Evolutionary conservation across 2,888 invertebrate species (phyloP).

Genomic region (Campoletis raptor): DNA sequence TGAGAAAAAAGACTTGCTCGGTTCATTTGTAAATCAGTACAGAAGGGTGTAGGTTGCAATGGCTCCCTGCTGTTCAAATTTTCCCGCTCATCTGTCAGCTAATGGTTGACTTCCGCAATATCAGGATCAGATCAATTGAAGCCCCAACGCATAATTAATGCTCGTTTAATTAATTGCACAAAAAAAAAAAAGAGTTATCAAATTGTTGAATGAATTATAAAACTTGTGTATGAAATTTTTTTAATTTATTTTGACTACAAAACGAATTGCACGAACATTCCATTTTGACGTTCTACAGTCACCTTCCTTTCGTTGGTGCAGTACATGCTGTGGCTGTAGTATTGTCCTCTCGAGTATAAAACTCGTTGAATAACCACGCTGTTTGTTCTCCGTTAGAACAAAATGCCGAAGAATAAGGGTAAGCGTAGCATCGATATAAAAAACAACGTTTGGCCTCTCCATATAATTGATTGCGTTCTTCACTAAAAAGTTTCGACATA

Average conservation of each 20-base stretch:
- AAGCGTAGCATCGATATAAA: slow-evolving; percentile 71
- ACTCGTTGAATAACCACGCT: slow-evolving; percentile 59
- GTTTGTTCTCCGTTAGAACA: slow-evolving; percentile 70
- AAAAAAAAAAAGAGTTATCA: neutral
- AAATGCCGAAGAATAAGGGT: slow-evolving; percentile 88
- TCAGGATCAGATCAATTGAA: slow-evolving; percentile 32
- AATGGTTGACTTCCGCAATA: slow-evolving; percentile 36
- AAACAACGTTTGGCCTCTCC: neutral
- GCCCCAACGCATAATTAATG: slow-evolving; percentile 5
- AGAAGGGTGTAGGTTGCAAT: neutral
- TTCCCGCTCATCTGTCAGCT: slow-evolving; percentile 41
- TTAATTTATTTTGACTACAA: neutral
- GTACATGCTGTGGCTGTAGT: slow-evolving; percentile 55
- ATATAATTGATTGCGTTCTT: neutral
- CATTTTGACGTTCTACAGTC: slow-evolving; percentile 67
- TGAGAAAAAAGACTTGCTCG: neutral
- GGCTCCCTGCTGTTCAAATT: slow-evolving; percentile 29
- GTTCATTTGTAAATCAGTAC: neutral
- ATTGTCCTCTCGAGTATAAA: slow-evolving; percentile 55
- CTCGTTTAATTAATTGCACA: neutral
- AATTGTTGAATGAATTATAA: slow-evolving; percentile 45
- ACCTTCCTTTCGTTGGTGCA: slow-evolving; percentile 63
- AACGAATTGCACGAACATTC: neutral
- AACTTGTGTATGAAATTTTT: neutral
- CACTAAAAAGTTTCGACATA: neutral